phyloP scores from a whole-genome alignment of 2,113 vertebrate species.

The Lota lota region DNA sequence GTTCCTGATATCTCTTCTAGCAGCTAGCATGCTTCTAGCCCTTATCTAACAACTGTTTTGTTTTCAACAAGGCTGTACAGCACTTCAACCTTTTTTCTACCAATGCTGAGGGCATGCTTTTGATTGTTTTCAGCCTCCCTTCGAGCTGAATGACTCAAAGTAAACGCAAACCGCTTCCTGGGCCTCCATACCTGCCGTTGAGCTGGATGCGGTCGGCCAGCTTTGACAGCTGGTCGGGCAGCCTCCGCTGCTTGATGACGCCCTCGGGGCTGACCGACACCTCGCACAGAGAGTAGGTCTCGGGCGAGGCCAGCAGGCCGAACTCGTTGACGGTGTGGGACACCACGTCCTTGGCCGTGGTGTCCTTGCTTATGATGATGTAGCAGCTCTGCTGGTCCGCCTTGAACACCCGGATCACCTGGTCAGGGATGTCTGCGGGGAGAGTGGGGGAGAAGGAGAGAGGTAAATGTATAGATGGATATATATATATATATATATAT shows the following conservation, averaged over 20 bases:
- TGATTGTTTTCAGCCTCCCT: too few species aligned
- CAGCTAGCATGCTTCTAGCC: too few species aligned
- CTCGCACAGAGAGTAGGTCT: slow-evolving; percentile 92
- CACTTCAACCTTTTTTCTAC: too few species aligned
- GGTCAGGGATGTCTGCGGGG: slow-evolving; percentile 88
- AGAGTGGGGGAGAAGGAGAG: background rate
- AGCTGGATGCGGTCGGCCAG: slow-evolving; percentile 96
- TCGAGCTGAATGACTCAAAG: too few species aligned
- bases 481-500: too few species aligned
- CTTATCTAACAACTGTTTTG: too few species aligned
- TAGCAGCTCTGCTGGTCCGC: slow-evolving; percentile 97
- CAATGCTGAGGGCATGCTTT: background rate
- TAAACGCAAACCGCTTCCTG: too few species aligned
- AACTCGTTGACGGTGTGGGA: slow-evolving; percentile 88
- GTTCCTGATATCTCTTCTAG: too few species aligned
- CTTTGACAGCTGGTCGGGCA: slow-evolving; percentile 94
- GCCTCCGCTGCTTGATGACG: slow-evolving; percentile 90
- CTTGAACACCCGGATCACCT: slow-evolving; percentile 95
- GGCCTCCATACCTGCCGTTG: slow-evolving; percentile 83
- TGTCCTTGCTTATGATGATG: slow-evolving; percentile 97
- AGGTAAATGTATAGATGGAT: too few species aligned
- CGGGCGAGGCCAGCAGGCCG: slow-evolving; percentile 77
- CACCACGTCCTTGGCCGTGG: slow-evolving; percentile 95
- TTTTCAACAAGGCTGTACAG: too few species aligned
- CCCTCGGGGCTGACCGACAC: slow-evolving; percentile 93